Conservation (phyloP, 1,140 invertebrate species). For the Hyles vespertilio region DNA sequence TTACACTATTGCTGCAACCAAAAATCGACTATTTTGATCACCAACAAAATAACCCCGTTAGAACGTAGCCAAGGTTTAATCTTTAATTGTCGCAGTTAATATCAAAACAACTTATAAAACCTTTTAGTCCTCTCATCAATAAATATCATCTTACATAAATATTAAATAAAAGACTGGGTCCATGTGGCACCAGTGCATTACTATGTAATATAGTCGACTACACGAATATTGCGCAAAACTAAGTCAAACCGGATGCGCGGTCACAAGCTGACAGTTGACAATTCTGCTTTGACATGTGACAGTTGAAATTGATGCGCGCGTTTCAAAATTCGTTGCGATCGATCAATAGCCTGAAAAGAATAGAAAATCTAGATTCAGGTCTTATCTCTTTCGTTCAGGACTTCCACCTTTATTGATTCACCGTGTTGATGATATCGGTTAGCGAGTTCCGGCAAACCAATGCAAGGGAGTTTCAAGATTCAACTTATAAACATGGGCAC, state of each 20-base stretch:
- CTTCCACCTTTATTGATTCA: constrained; percentile 43
- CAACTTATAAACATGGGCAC: constrained; percentile 85
- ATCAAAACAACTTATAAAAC: too few species aligned
- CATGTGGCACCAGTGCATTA: too few species aligned
- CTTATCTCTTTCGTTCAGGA: constrained; percentile 65
- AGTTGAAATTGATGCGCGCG: constrained; percentile 16
- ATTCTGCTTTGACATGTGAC: neutral
- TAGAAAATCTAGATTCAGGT: constrained; percentile 67
- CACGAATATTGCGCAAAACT: too few species aligned
- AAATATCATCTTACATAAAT: too few species aligned
- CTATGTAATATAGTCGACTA: too few species aligned
- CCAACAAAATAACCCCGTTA: too few species aligned
- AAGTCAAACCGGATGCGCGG: neutral
- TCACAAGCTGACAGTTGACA: neutral
- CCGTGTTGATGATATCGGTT: constrained; percentile 40
- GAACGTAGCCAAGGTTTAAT: too few species aligned
- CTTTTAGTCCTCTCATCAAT: too few species aligned
- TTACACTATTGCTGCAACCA: too few species aligned
- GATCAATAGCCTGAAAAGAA: constrained; percentile 67
- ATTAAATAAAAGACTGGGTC: too few species aligned
- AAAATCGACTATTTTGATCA: too few species aligned
- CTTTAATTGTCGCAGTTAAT: too few species aligned
- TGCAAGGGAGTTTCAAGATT: constrained; percentile 78
- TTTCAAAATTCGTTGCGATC: constrained; percentile 7
- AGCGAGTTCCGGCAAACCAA: constrained; percentile 56